Conservation (phyloP, 2,113 vertebrate genomes). For the Argyrosomus japonicus region DNA sequence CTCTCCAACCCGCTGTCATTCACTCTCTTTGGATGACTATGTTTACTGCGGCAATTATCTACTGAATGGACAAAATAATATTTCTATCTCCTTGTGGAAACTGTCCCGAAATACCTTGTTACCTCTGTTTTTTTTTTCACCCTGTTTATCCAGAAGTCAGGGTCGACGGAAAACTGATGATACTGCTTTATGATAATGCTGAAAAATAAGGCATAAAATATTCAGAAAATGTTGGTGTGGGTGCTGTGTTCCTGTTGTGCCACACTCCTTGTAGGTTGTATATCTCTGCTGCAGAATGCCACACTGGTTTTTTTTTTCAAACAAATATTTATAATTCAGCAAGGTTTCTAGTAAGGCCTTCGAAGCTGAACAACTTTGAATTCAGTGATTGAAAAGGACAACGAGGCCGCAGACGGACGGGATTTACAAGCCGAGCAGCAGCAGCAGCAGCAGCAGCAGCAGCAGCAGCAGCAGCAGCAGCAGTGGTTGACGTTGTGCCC, state of each 20-base stretch:
- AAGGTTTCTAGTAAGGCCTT: neutral
- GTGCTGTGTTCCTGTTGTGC: slow-evolving; percentile 10
- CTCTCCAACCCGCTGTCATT: neutral
- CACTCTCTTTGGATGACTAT: neutral
- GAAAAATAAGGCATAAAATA: slow-evolving; percentile 41
- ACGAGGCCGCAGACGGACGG: neutral
- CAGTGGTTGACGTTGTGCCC: neutral
- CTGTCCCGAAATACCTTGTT: slow-evolving; percentile 31
- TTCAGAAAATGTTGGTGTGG: slow-evolving; percentile 27
- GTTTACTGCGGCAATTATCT: slow-evolving; percentile 6
- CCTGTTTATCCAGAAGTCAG: neutral
- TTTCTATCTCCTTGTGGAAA: neutral
- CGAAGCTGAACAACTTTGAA: slow-evolving; percentile 12
- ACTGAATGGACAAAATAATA: slow-evolving; percentile 1
- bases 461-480: too few relatives aligned
- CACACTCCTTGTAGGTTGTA: neutral
- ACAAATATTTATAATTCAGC: neutral
- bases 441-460: too few relatives aligned
- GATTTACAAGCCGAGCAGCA: neutral
- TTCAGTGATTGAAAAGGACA: neutral
- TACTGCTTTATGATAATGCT: slow-evolving; percentile 20
- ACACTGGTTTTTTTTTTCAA: neutral
- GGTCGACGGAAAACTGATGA: slow-evolving; percentile 21
- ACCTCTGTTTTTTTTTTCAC: neutral
- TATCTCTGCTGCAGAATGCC: neutral